phyloP scores from a whole-genome alignment of 2,113 vertebrate genomes.

The Okapia johnstoni region DNA sequence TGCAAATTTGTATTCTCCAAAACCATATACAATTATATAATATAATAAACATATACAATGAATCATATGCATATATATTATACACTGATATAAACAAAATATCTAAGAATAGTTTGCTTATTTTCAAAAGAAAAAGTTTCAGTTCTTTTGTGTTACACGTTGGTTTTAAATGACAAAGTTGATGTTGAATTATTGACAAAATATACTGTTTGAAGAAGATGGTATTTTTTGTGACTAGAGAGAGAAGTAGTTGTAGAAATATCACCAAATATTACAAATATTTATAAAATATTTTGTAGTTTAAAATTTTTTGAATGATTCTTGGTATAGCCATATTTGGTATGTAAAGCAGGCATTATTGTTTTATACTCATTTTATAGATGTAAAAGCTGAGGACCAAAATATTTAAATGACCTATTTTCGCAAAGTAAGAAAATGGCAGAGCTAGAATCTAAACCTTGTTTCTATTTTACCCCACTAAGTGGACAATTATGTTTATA shows the following conservation, averaged over 20 bases:
- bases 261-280: neutral
- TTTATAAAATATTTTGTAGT: neutral
- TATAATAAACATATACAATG: neutral
- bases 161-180: neutral
- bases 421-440: neutral
- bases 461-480: neutral
- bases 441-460: neutral
- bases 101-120: neutral
- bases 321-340: neutral
- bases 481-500: neutral
- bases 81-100: neutral
- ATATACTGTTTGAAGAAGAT: neutral
- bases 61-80: neutral
- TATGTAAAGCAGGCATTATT: neutral
- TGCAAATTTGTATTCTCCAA: neutral
- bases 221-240: neutral
- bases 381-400: neutral
- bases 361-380: neutral
- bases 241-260: neutral
- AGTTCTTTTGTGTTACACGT: neutral
- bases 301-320: neutral
- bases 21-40: neutral
- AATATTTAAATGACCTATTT: neutral
- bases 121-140: conserved; percentile 2
- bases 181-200: neutral